A percentile compares a stretch with the other conserved stretches of the same genome.
Conservation (phyloP, 1,140 invertebrate genomes). For the Gonatopus flavifemur region DNA sequence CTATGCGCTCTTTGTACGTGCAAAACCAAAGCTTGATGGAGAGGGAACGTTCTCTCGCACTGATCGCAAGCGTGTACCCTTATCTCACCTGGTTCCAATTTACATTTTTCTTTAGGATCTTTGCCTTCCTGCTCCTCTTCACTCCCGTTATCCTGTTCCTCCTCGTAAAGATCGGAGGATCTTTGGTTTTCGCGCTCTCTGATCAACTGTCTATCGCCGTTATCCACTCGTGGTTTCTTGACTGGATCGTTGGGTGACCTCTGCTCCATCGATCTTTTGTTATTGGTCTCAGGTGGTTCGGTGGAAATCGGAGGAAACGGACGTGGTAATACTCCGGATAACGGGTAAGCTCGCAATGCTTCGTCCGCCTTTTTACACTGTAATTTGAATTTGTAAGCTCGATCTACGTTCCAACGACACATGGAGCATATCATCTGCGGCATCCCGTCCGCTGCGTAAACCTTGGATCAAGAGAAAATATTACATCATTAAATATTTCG, state of each 20-base stretch:
- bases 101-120: constrained; percentile 41
- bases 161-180: constrained; percentile 45
- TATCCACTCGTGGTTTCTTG: constrained; percentile 48
- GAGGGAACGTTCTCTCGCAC: constrained; percentile 71
- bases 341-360: constrained; percentile 65
- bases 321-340: constrained; percentile 65
- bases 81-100: constrained; percentile 53
- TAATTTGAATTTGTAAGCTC: constrained; percentile 72
- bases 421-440: constrained; percentile 68
- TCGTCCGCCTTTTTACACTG: constrained; percentile 74
- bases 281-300: constrained; percentile 33
- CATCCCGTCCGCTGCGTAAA: constrained; percentile 73
- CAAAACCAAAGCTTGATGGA: constrained; percentile 69
- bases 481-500: too few relatives aligned
- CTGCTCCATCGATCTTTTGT: constrained; percentile 39
- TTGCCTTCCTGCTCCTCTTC: constrained; percentile 43
- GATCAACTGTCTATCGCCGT: constrained; percentile 43
- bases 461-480: too few relatives aligned
- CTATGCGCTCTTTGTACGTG: constrained; percentile 66
- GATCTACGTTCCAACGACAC: constrained; percentile 68
- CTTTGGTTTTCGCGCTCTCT: constrained; percentile 11
- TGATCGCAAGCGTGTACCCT: constrained; percentile 64
- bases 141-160: constrained; percentile 58
- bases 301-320: constrained; percentile 50
- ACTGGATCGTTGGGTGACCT: constrained; percentile 29